These are phyloP conservation scores for Limenitis camilla DNA, from an alignment of 2,888 invertebrate genomes.

Conservation along the genomic window DNA sequence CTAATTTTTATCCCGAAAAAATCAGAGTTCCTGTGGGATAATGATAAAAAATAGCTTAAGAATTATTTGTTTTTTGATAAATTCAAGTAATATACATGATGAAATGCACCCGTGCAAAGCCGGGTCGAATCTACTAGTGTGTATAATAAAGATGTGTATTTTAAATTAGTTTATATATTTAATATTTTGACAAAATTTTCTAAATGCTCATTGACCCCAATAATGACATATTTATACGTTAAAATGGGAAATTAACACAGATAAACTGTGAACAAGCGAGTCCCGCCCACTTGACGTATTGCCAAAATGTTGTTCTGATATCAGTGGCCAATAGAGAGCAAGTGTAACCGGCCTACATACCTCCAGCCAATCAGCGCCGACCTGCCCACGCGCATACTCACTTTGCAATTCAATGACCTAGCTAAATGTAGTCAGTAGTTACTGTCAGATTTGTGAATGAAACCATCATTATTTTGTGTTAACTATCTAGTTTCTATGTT, in stretches of 20 bases:
- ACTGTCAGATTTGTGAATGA: slow-evolving; percentile 7
- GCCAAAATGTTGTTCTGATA: slow-evolving; percentile 54
- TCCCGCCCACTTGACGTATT: slow-evolving; percentile 59
- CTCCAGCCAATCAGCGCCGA: slow-evolving; percentile 40
- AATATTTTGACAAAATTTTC: background rate
- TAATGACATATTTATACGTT: slow-evolving; percentile 14
- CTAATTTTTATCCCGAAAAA: no score
- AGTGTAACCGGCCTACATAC: slow-evolving; percentile 36
- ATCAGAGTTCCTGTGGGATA: no score
- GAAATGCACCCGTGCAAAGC: no score
- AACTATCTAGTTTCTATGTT: no score
- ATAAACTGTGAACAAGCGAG: slow-evolving; percentile 27
- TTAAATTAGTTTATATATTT: background rate
- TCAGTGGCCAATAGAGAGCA: slow-evolving; percentile 40
- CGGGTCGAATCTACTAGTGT: no score
- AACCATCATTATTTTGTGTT: no score
- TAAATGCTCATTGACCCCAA: background rate
- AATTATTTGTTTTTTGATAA: no score
- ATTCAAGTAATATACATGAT: no score
- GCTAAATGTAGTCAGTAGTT: slow-evolving; percentile 57
- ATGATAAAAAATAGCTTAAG: no score
- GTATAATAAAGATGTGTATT: no score
- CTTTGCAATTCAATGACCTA: slow-evolving; percentile 58
- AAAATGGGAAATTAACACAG: slow-evolving; percentile 8
- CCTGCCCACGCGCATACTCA: slow-evolving; percentile 58